Evolutionary conservation across 2,113 vertebrate species (phyloP), one percentile per base, ranked within the genome.

Genomic region (Oostethus manadensis): DNA sequence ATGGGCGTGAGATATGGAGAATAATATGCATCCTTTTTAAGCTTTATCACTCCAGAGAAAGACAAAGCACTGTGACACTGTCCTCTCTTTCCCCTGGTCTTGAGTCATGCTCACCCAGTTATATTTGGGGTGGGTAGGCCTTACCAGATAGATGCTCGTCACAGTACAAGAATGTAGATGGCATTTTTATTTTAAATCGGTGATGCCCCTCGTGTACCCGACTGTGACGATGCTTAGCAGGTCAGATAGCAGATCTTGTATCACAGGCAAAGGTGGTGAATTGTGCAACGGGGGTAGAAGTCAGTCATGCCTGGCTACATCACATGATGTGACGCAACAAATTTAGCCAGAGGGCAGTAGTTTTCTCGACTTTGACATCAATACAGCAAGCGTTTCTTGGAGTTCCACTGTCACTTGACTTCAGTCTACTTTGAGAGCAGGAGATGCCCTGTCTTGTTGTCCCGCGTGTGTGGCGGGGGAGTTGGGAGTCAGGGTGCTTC

Each of bases 361-460:
- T 83, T 76, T 76, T 51, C 49, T 70, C 8, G 15, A 66, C 76
- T 71, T 58, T 82, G 82, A 80, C 76, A 81, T 84, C 74, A 78
- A 66, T 60, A 69, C 60, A 56, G 33, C 65, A 55, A 75, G 64
- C 69, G 50, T 76, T 72, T 85, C 62, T 61, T 47, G 15, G 74
- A 83, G 76, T 84, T 80, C 80, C 82, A 71, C 73, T 85, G 86
- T 88, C 87, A 90, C 85, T 88, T 89, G 86, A 89, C 81, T 86
- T 21, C 15, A 18, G 42, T 80, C 86, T 89, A 88, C 88, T 82
- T 83, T 77, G 35, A 80, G 84, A 80, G 61, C 55, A 47, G 66
- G 71, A 71, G 76, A 78, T 80, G 81, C 63, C 68, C 78, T 74
- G 71, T 77, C 61, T 56, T 62, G 78, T 65, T 44, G 75, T 46